phyloP scores from a whole-genome alignment of 2,797 vertebrate genomes.

The Anomalospiza imberbis region DNA sequence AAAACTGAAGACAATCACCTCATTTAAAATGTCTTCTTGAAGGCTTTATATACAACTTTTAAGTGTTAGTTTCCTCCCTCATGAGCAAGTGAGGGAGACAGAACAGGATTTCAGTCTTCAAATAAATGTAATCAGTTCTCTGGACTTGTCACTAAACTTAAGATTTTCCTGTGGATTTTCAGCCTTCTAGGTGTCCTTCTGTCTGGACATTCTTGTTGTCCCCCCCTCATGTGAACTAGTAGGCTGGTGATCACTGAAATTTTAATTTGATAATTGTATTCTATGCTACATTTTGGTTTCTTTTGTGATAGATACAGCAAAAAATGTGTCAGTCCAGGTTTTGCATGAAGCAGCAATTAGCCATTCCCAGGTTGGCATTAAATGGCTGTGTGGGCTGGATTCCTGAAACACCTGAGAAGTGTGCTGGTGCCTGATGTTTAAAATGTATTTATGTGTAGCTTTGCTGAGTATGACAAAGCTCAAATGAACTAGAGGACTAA shows the following conservation, averaged over 20 bases:
- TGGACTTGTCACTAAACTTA: not conserved
- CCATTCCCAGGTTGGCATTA: not conserved
- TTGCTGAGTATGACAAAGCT: not conserved
- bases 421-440: not conserved
- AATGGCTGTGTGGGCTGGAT: constrained; percentile 8
- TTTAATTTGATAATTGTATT: not conserved
- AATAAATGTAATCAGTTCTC: not conserved
- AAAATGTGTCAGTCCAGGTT: not conserved
- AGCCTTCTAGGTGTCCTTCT: not conserved
- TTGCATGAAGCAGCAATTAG: not conserved
- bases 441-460: not conserved
- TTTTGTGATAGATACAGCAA: not conserved
- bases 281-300: not conserved
- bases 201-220: not conserved
- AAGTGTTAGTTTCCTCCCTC: not conserved
- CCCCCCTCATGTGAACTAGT: not conserved
- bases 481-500: not conserved
- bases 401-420: constrained; percentile 27
- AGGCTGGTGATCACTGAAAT: not conserved
- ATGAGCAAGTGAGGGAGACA: not conserved
- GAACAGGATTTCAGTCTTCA: not conserved
- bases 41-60: not conserved
- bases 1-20: not conserved
- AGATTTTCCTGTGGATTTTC: not conserved
- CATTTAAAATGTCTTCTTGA: not conserved